Base-by-base conservation (phyloP, 1,140 invertebrate species). In the Trachymyrmex cornetzi region DNA sequence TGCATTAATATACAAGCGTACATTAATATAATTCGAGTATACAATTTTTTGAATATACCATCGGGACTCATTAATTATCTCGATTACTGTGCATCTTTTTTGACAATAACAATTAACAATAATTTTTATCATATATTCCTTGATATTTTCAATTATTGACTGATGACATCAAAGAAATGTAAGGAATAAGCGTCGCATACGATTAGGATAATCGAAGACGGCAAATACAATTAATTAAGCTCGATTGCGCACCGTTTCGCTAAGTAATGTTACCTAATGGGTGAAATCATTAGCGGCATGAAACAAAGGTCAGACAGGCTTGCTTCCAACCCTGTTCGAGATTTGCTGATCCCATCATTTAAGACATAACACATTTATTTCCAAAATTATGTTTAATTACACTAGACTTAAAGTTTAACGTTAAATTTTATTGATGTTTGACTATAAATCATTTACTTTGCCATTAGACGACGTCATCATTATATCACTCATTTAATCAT, bases 171-270 rank as follows among this genome's bases (percentile, higher is more conserved):
- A 38, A 34, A 38, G 55, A 5, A 27, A 19, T 3, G 14, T 22
- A 24, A 69, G 59, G 85, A 82, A 74, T 38, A 34, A 69, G 5
- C 27, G 53, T 61, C 50, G 12, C 53, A 24, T 27, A 38, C 53
- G 63, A 57, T 87, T 75, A 69, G 30, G 74, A 87, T 91, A 88
- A 92, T 92, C 90, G 85, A 90, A 92, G 48, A 48, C 59, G 77
- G 86, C 81, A 87, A 92, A 90, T 82, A 72, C 72, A 79, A 92
- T 91, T 91, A 91, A 92, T 91, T 84, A 86, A 91, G 77, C 87
- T 89, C 89, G 77, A 91, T 90, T 91, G 81, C 88, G 27, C 88
- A 48, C 44, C 19, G 63, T 82, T 77, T 72, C 71, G 64, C 57
- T 81, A 87, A 85, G 69, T 91, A 90, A 90, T 77, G 85, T 85